These are phyloP conservation scores for Casuarius casuarius DNA, from an alignment of 2,113 vertebrate genomes.

Conservation along the genomic window DNA sequence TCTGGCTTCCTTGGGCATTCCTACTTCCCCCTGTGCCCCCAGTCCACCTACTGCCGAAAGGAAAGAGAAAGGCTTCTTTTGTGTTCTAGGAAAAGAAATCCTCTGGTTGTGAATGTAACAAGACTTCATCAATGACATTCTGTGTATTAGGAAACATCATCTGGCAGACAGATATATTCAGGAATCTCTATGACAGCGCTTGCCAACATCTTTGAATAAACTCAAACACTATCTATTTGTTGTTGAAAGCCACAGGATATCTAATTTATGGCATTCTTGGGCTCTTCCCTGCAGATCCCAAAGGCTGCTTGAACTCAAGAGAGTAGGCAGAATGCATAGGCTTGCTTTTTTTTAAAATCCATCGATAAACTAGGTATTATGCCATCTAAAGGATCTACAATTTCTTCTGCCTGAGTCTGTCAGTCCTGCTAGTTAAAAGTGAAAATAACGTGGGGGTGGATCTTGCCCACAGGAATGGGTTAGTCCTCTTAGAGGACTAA, in stretches of 20 bases:
- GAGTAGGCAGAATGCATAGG: not conserved
- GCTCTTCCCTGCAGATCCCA: not conserved
- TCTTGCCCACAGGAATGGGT: not conserved
- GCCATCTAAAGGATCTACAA: not conserved
- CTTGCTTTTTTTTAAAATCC: not conserved
- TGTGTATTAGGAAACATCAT: not conserved
- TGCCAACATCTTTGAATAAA: conserved; percentile 1
- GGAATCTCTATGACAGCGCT: not conserved
- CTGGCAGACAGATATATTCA: not conserved
- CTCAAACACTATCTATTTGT: not conserved
- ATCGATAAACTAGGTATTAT: not conserved
- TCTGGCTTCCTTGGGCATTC: not conserved
- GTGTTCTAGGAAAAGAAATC: not conserved
- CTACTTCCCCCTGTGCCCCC: not conserved
- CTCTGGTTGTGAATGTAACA: not conserved
- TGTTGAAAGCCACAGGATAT: conserved; percentile 10
- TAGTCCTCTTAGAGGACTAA: not conserved
- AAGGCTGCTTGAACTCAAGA: not conserved
- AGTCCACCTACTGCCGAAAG: not conserved
- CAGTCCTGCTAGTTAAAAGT: not conserved
- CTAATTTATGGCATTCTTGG: conserved; percentile 3
- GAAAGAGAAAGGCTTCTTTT: not conserved
- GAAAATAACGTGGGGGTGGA: not conserved
- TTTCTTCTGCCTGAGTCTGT: not conserved
- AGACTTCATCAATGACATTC: not conserved